These are phyloP conservation scores for Macrosteles quadrilineatus DNA, from an alignment of 1,140 invertebrate genomes.

Conservation along the genomic window DNA sequence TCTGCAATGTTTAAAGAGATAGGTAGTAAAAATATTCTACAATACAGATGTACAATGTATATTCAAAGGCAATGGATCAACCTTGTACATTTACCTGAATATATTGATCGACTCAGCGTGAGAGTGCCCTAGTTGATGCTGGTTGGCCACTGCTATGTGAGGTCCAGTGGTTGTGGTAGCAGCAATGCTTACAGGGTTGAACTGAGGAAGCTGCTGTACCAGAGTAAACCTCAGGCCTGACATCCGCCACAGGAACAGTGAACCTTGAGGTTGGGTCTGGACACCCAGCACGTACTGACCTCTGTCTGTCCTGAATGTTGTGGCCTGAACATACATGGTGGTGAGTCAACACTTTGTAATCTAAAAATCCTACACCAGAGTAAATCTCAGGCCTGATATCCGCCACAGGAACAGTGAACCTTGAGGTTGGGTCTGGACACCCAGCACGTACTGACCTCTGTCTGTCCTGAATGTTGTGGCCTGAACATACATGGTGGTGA, in stretches of 20 bases:
- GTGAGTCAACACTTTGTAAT: too few species aligned
- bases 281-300: background rate
- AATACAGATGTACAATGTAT: too few species aligned
- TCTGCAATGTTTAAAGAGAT: too few species aligned
- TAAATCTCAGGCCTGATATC: background rate
- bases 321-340: background rate
- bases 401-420: background rate
- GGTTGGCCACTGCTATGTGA: constrained; percentile 40
- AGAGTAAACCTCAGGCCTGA: background rate
- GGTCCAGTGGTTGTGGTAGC: constrained; percentile 39
- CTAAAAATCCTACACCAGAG: background rate
- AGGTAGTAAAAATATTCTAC: too few species aligned
- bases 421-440: background rate
- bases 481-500: too few species aligned
- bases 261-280: background rate
- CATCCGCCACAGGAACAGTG: background rate
- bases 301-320: background rate
- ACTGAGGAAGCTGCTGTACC: background rate
- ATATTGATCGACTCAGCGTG: constrained; percentile 37
- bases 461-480: background rate
- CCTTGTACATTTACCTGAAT: constrained; percentile 41
- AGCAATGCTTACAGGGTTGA: constrained; percentile 26
- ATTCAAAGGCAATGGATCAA: too few species aligned
- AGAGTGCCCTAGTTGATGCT: constrained; percentile 40
- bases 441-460: background rate